Conservation (phyloP, 2,113 vertebrate species). For the Mus musculus region DNA sequence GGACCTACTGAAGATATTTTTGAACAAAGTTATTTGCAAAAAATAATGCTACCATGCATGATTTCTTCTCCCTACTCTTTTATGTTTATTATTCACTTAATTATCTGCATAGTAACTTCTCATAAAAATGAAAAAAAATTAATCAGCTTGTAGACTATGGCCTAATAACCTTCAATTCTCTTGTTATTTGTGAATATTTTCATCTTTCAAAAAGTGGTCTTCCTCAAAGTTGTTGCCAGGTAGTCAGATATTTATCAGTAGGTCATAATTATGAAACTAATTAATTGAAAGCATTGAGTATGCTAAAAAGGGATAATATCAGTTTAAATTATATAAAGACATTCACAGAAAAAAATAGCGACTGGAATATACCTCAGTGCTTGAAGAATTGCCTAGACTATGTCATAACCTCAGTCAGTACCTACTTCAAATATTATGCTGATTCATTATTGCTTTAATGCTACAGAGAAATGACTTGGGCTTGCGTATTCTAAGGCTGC, state of each 20-base stretch:
- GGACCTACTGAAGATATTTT: background rate
- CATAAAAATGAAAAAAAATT: background rate
- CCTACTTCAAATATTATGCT: background rate
- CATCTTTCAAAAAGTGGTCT: background rate
- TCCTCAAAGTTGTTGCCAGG: background rate
- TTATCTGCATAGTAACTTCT: background rate
- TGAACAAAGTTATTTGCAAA: background rate
- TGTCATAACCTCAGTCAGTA: background rate
- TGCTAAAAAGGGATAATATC: background rate
- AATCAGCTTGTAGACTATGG: background rate
- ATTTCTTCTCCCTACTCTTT: background rate
- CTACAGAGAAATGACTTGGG: background rate
- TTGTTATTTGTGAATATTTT: background rate
- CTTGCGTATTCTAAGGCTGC: background rate
- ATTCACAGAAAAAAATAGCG: background rate
- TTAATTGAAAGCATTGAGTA: conserved; percentile 5
- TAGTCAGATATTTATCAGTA: background rate
- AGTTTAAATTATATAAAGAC: background rate
- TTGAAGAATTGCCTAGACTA: background rate
- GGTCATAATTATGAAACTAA: background rate
- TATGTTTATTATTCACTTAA: background rate
- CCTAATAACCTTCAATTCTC: background rate
- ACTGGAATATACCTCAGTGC: background rate
- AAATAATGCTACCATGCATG: background rate
- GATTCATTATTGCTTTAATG: background rate